Base-by-base conservation (phyloP, 2,888 invertebrate genomes). In the Loripinus fragilis region DNA sequence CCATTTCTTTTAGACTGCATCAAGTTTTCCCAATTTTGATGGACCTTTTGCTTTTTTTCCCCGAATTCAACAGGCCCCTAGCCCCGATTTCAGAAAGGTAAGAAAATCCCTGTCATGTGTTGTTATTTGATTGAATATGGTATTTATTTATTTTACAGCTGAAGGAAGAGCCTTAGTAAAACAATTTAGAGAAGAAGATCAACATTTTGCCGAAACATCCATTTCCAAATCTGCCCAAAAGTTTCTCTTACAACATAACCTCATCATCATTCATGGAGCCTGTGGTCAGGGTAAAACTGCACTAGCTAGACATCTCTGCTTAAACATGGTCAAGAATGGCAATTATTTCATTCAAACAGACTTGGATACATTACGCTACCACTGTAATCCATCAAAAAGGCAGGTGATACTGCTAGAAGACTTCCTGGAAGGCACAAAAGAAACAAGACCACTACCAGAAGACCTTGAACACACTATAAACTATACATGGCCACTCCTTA, bases 321-420 rank as follows among this genome's bases (percentile, higher is more conserved):
- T 60, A 20, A 60, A 60, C 12, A 30, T 60, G 10, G 60, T 60
- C 33, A 20, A 20, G 20, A 60, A 60, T 33, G 60, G 60, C 1
- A 33, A 28, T 20, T 60, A 60, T 33, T 33, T 60, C 17, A 60
- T 60, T 2, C 12, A 60, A 60, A 33, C 60, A 10, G 33, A 60
- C 33, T 20, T 60, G 17, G 33, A 60, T 5, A 60, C 60, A 12
- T 12, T 60, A 60, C 30, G 33, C 3, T 23, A 60, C n/a, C 33
- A 33, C 60, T 60, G 60, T 23, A 60, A 60, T 60, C 60, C 60
- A 60, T 60, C 60, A 30, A 60, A 33, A 20, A 30, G 60, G 20
- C 60, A 60, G 20, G 60, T 60, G 33, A 33, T 60, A 10, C 33
- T 60, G 12, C 33, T 60, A 33, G 60, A 60, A 60, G 60, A 60